Conservation (phyloP, 1,140 invertebrate species). For the Calycopis cecrops region DNA sequence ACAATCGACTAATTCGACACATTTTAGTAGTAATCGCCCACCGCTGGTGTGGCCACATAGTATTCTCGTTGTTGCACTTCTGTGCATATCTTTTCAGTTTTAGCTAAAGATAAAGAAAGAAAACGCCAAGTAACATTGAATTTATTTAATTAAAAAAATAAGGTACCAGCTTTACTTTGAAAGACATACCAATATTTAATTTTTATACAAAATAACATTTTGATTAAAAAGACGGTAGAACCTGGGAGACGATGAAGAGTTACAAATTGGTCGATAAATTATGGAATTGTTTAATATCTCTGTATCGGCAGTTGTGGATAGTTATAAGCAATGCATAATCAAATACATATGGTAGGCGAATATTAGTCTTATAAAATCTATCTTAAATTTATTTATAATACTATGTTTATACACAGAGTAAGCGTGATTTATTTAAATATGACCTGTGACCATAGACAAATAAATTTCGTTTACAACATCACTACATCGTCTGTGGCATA, state of each 20-base stretch:
- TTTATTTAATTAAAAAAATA: conserved; percentile 3
- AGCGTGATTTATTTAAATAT: too few species aligned
- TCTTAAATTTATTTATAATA: neutral
- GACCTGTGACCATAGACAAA: too few species aligned
- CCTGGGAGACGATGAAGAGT: too few species aligned
- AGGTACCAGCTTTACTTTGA: neutral
- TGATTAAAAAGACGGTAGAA: neutral
- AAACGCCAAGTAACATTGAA: neutral
- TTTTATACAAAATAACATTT: neutral
- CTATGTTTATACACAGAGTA: conserved; percentile 4
- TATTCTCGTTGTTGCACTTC: too few species aligned
- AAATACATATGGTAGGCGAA: neutral
- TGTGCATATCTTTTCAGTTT: too few species aligned
- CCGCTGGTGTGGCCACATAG: too few species aligned
- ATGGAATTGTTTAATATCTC: too few species aligned
- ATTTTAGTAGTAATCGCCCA: too few species aligned
- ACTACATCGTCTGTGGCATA: too few species aligned
- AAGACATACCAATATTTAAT: neutral
- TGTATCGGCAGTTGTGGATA: neutral
- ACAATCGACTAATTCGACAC: too few species aligned
- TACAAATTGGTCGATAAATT: too few species aligned
- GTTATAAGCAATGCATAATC: neutral
- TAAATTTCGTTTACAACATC: too few species aligned
- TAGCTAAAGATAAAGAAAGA: neutral
- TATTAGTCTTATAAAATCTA: conserved; percentile 1